A percentile compares a stretch with the other conserved stretches of the same genome.
Conservation (phyloP, 2,888 invertebrate species). For the Drosophila antonietae region DNA sequence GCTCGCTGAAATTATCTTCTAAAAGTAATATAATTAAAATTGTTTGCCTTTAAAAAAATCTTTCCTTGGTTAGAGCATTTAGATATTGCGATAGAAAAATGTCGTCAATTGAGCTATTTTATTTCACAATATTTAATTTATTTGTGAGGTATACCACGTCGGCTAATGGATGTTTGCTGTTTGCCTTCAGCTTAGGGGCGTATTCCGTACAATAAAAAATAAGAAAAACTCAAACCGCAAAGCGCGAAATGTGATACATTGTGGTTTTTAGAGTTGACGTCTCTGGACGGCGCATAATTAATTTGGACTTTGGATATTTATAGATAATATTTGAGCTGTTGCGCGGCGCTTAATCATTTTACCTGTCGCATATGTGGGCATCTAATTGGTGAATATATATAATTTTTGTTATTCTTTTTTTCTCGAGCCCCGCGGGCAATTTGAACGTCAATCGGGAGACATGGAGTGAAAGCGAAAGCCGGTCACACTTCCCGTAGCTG, state of each 20-base stretch:
- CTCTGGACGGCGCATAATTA: conserved; percentile 63
- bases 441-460: conserved; percentile 57
- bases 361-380: conserved; percentile 74
- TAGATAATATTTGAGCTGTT: conserved; percentile 64
- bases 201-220: conserved; percentile 15
- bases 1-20: no score
- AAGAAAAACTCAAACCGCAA: conserved; percentile 36
- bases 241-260: conserved; percentile 77
- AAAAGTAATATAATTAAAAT: no score
- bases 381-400: conserved; percentile 66
- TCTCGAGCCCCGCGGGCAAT: conserved; percentile 54
- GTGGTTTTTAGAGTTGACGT: conserved; percentile 39
- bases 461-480: conserved; percentile 70
- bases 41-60: no score
- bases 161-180: conserved; percentile 73
- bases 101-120: neutral
- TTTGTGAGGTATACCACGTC: conserved; percentile 1
- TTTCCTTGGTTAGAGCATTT: conserved; percentile 17
- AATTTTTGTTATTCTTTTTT: conserved; percentile 11
- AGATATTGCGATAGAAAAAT: neutral
- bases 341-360: conserved; percentile 64
- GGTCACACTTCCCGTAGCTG: conserved; percentile 16
- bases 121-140: conserved; percentile 16
- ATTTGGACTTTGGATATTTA: conserved; percentile 59
- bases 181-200: conserved; percentile 61